Conservation (phyloP, 2,797 vertebrate genomes). For the Enteromius unitaeniatus region DNA sequence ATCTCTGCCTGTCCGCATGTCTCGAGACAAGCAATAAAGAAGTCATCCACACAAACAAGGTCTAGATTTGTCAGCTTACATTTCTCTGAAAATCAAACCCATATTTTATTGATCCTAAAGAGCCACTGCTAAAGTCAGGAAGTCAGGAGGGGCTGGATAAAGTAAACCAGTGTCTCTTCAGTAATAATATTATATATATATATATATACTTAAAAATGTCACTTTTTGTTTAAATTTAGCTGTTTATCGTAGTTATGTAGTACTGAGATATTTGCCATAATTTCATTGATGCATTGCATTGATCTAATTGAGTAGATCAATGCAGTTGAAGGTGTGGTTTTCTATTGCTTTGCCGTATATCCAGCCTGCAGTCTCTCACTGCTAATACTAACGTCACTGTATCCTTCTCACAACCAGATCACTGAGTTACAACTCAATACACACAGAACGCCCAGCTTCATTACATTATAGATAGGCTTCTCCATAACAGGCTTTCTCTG, state of each 20-base stretch:
- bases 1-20: not conserved
- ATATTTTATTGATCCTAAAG: no score
- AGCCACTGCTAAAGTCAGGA: not conserved
- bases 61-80: not conserved
- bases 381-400: conserved; percentile 1
- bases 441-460: conserved; percentile 38
- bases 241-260: not conserved
- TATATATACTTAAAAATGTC: not conserved
- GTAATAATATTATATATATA: not conserved
- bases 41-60: not conserved
- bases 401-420: conserved; percentile 20
- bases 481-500: conserved; percentile 57
- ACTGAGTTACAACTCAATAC: conserved; percentile 30
- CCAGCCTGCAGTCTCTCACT: not conserved
- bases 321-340: not conserved
- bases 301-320: not conserved
- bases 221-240: not conserved
- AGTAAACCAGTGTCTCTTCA: not conserved
- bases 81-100: no score
- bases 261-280: not conserved
- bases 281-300: no score
- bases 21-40: not conserved
- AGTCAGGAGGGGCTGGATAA: not conserved
- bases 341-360: not conserved
- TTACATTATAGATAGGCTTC: conserved; percentile 64